These are phyloP conservation scores for Proteles cristata DNA, from an alignment of 2,113 vertebrate species.

Conservation along the genomic window DNA sequence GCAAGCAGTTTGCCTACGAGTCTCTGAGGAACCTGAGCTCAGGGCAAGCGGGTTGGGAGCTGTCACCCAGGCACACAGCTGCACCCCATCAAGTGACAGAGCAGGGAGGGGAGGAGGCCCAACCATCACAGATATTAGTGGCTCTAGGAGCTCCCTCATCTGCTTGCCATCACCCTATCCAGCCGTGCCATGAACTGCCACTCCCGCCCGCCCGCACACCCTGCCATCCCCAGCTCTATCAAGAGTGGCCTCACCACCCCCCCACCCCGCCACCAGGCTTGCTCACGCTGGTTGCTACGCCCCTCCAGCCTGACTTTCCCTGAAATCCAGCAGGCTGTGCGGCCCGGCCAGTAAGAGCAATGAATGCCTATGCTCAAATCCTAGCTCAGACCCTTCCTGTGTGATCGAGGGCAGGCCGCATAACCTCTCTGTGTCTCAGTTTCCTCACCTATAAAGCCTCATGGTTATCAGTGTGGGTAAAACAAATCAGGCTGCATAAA, in stretches of 20 bases:
- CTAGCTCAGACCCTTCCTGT: neutral
- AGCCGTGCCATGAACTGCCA: neutral
- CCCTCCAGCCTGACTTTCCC: neutral
- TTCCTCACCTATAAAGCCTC: neutral
- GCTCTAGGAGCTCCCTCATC: neutral
- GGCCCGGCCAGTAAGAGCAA: neutral
- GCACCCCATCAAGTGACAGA: neutral
- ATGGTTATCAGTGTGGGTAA: neutral
- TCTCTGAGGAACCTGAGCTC: neutral
- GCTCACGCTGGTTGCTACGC: neutral
- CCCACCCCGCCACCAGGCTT: neutral
- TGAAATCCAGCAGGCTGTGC: neutral
- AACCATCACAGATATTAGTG: neutral
- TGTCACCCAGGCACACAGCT: neutral
- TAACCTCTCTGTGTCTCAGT: neutral
- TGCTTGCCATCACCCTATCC: neutral
- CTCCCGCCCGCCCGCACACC: neutral
- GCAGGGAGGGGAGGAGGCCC: neutral
- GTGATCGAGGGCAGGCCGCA: neutral
- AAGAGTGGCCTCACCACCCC: neutral
- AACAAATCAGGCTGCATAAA: neutral
- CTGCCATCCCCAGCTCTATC: neutral
- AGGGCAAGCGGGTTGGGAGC: neutral
- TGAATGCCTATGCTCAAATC: neutral
- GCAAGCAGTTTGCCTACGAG: neutral